Evolutionary conservation across 1,140 invertebrate genomes (phyloP), one percentile per base, ranked within the genome.

Genomic region (Akabosia matsudoensis): DNA sequence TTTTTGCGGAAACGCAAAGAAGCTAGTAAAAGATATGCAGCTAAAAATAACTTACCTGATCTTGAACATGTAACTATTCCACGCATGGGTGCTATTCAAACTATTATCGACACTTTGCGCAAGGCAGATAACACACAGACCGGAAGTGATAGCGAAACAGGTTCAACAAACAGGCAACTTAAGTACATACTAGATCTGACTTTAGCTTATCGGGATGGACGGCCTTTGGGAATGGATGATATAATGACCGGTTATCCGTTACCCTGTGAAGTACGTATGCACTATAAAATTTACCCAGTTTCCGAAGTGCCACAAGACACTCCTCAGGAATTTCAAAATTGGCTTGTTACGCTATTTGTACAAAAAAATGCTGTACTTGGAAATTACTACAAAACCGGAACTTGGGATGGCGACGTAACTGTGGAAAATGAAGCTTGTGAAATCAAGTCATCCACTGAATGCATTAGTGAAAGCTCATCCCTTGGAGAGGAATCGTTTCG

Each of bases 161-260:
- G 45, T n/a, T 52, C 81, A 37, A 45, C 37, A 3, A 80, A 33
- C 51, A 37, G 34, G 81, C 83, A 64, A 80, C 82, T 72, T 82
- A 90, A 92, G 79, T 97, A 93, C 90, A 87, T 98, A 71, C 86
- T 97, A 61, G 95, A 97, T 84, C 90, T 97, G 79, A 98, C 96
- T 64, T 92, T 98, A 84, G 95, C 92, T 61, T 98, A 98, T 87
- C 92, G 93, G 1, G 90, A 94, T 74, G 90, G 89, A 75, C 89
- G 91, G 74, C 93, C 93, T 3, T 84, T 95, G 64, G 92, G 93
- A 83, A 87, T 95, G 70, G 87, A 88, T 61, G 89, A 90, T 45
- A 92, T 95, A 72, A 89, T 93, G 61, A 90, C 90, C 80, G 92
- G 92, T 28, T 88, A 87, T 74, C 85, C 90, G 82, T 85, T 88